Evolutionary conservation across 1,140 invertebrate species (phyloP), one percentile per base, ranked within the genome.

Genomic region (Drosophila pachea): DNA sequence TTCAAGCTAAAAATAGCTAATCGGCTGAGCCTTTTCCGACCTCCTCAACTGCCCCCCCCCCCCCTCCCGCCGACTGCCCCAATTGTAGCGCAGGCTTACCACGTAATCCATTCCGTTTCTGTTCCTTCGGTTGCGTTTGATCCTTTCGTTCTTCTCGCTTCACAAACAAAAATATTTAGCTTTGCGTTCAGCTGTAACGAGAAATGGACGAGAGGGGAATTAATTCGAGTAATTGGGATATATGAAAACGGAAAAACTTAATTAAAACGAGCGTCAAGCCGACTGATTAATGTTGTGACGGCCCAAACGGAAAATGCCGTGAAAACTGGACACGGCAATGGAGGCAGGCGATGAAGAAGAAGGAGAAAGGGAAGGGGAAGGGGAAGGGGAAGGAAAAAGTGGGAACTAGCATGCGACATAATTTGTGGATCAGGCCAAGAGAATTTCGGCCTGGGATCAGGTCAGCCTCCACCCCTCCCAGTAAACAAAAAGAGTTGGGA

Each of bases 71-170:
- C n/a, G n/a, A n/a, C n/a, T n/a, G n/a, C n/a, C n/a, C n/a, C n/a
- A n/a, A n/a, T n/a, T n/a, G n/a, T n/a, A n/a, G n/a, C n/a, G n/a
- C 53, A 38, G 35, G 75, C 82, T 86, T 61, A 86, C 83, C 83
- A 86, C 78, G 78, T 86, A 73, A 76, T 86, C 82, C 82, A 84
- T 84, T 86, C 81, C 79, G 76, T 86, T 73, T 50, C 59, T 58
- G 56, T 68, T 43, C 54, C 14, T 81, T 52, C 11, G 11, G 8
- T 4, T 54, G 59, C 36, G 22, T 48, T 53, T 69, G 22, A 71
- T 59, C 50, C 56, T 29, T 32, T 38, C 53, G 29, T 38, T 36
- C 4, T 12, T 6, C 40, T 43, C 14, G 6, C 40, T 14, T 43
- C 9, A 11, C 4, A 12, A 42, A 43, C 40, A 52, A 47, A 65